Base-by-base conservation (phyloP, 2,888 invertebrate species). In the Strigamia transsilvanica region DNA sequence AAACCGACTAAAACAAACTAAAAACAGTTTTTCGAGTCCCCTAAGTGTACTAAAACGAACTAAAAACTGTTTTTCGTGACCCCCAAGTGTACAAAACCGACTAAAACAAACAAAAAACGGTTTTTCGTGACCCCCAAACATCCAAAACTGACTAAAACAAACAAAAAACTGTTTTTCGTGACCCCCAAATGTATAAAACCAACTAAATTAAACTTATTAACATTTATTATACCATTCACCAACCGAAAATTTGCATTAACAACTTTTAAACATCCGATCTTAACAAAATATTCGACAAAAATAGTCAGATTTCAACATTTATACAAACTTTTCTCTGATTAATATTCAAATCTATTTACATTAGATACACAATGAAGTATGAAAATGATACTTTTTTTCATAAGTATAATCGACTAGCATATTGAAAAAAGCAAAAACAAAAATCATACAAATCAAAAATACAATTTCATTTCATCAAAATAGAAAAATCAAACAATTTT, bases 201-300 rank as follows among this genome's bases (percentile, higher is more conserved):
- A 38, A 38, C 10, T 34, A 34, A 38, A 38, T 4, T 38, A 10
- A 38, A 38, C 6, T 6, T 38, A 6, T 61, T 61, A 61, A 61
- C 23, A 12, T 18, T 21, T 61, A 21, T 61, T 18, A 23, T 9
- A 61, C 18, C 61, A 61, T 61, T 18, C 61, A 61, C 23, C 61
- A 61, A 61, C 3, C 9, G 23, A 61, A 23, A 61, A 61, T 21
- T 61, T 61, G 23, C 61, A 3, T 61, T 18, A 61, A 61, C 61
- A 21, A 9, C 61, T 12, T 0, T 61, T 61, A 21, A 21, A 61
- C 18, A 61, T 61, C 23, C 13, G 18, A 18, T 21, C 61, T 61
- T 61, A 61, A 21, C 61, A 61, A 61, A 61, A 61, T 61, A 23
- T 21, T 61, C 23, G 61, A 61, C 23, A 61, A 61, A 21, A 61